Percentiles rank a stretch among this genome's conserved stretches.
phyloP scores from a whole-genome alignment of 2,888 invertebrate species.

The Lasioglossum zephyrum region DNA sequence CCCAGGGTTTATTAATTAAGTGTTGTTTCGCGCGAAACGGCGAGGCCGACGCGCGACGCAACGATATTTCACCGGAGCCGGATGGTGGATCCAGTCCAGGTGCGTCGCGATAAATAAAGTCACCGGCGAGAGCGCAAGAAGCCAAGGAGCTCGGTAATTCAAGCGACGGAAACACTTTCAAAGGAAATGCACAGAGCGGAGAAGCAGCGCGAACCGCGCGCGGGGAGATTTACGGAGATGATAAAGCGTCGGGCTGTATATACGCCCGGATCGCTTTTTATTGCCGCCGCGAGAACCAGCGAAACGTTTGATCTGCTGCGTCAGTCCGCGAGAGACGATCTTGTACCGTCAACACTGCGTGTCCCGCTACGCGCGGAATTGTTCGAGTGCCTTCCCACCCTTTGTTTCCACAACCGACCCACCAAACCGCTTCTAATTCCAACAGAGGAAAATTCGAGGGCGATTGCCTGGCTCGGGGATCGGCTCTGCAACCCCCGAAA shows the following conservation, averaged over 20 bases:
- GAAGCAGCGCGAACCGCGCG: not conserved
- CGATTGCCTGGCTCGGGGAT: not conserved
- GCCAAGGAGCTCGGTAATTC: constrained; percentile 27
- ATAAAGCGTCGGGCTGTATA: constrained; percentile 30
- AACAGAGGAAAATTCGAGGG: not conserved
- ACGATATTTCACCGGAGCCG: not conserved
- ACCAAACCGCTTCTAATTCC: not conserved
- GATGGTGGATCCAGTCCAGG: constrained; percentile 14
- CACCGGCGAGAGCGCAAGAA: constrained; percentile 13
- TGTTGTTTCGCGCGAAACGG: constrained; percentile 6
- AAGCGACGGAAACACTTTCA: constrained; percentile 44
- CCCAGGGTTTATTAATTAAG: constrained; percentile 20
- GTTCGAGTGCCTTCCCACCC: constrained; percentile 3
- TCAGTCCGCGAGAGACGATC: constrained; percentile 15
- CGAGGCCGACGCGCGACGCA: constrained; percentile 3
- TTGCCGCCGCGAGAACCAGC: constrained; percentile 19
- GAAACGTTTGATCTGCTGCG: constrained; percentile 25
- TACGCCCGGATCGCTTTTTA: constrained; percentile 14
- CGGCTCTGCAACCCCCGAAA: not conserved
- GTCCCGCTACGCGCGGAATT: constrained; percentile 10
- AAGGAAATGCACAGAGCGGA: constrained; percentile 32
- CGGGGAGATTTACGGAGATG: constrained; percentile 40
- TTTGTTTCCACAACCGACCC: not conserved
- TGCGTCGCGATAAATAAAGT: constrained; percentile 42
- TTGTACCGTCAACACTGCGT: not conserved